phyloP scores from a whole-genome alignment of 1,140 invertebrate species.

The Leptinotarsa lineolata region DNA sequence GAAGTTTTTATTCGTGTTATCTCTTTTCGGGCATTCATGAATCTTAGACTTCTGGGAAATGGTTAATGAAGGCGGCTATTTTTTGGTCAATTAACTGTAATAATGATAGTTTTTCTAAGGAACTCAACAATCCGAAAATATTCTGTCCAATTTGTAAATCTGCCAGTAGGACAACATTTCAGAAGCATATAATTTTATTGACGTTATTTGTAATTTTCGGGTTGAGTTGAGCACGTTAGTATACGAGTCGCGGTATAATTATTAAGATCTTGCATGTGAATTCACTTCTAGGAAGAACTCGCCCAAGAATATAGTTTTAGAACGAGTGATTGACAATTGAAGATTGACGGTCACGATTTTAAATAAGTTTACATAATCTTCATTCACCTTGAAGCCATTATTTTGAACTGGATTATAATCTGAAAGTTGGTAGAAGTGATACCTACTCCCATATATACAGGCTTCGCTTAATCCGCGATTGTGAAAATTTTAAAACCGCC shows the following conservation, averaged over 20 bases:
- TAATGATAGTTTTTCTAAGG: background rate
- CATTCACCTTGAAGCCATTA: too few species aligned
- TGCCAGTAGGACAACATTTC: background rate
- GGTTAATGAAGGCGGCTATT: background rate
- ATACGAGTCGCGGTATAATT: background rate
- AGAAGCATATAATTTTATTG: background rate
- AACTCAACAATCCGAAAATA: background rate
- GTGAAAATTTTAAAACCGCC: too few species aligned
- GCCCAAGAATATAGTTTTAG: too few species aligned
- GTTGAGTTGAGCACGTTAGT: background rate
- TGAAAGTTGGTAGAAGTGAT: too few species aligned
- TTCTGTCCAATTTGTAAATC: background rate
- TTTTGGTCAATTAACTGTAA: constrained; percentile 1
- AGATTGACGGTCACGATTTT: too few species aligned
- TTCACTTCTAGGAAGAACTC: background rate
- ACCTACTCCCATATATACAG: too few species aligned
- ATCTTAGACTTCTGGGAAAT: background rate
- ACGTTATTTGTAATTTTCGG: background rate
- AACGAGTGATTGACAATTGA: too few species aligned
- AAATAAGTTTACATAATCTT: too few species aligned
- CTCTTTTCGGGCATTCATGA: background rate
- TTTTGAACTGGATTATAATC: too few species aligned
- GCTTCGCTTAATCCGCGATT: too few species aligned
- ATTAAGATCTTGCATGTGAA: background rate
- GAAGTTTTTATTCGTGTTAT: constrained; percentile 6